Conservation (phyloP, 2,797 vertebrate genomes). For the Serranus cabrilla region DNA sequence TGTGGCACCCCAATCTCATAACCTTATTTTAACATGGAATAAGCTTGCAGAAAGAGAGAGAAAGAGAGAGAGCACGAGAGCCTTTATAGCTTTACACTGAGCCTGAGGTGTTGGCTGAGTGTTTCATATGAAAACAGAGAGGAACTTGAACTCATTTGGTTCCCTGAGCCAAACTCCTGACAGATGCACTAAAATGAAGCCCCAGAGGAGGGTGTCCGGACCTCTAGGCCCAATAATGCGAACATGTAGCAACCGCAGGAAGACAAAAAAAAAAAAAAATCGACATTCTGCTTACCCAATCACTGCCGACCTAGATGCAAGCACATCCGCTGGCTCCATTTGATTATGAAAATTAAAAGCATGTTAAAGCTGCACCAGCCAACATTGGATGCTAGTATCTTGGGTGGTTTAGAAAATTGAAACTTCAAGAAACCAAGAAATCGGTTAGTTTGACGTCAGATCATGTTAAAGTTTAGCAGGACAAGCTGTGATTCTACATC, state of each 20-base stretch:
- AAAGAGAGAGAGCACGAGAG: constrained; percentile 33
- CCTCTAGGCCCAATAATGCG: constrained; percentile 72
- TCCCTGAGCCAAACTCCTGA: constrained; percentile 83
- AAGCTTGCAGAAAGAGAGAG: constrained; percentile 38
- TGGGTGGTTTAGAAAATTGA: background rate
- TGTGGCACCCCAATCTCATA: constrained; percentile 64
- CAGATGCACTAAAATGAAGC: constrained; percentile 67
- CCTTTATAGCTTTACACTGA: constrained; percentile 80
- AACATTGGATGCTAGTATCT: background rate
- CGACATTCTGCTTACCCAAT: constrained; percentile 55
- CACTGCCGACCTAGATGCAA: constrained; percentile 56
- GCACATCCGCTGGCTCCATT: constrained; percentile 58
- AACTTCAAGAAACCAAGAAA: constrained; percentile 12
- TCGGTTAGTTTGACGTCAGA: background rate
- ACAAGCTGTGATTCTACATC: constrained; percentile 3
- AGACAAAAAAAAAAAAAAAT: constrained; percentile 34
- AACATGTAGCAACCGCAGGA: constrained; percentile 70
- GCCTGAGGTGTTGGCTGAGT: constrained; percentile 86
- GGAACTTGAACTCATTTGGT: constrained; percentile 79
- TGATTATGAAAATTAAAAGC: constrained; percentile 55
- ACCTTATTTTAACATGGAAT: constrained; percentile 81
- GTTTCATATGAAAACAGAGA: constrained; percentile 85
- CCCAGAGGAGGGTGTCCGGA: constrained; percentile 77
- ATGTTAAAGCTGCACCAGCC: constrained; percentile 21
- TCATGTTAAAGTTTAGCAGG: constrained; percentile 8